phyloP scores from a whole-genome alignment of 2,888 invertebrate species.

The Hypomecis atomaria region DNA sequence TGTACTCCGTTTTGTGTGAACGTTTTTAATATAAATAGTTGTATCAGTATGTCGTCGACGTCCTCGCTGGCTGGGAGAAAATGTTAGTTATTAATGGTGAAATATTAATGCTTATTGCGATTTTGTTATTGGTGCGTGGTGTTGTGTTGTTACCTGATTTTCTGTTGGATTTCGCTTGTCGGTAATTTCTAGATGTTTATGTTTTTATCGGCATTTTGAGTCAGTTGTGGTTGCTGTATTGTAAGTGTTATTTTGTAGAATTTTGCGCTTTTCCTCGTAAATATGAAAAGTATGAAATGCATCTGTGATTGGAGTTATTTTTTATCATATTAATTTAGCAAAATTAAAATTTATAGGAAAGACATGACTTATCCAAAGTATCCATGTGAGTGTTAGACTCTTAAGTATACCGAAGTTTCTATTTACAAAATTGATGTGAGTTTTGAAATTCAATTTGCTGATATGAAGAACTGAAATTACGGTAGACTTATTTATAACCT shows the following conservation, averaged over 20 bases:
- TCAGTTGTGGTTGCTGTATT: not conserved
- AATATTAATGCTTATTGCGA: conserved; percentile 33
- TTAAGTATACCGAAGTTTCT: too few relatives aligned
- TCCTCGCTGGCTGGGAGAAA: conserved; percentile 70
- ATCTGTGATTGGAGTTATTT: too few relatives aligned
- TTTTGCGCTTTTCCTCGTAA: too few relatives aligned
- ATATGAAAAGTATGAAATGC: too few relatives aligned
- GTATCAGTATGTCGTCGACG: conserved; percentile 76
- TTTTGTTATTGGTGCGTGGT: conserved; percentile 40
- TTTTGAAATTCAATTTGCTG: too few relatives aligned
- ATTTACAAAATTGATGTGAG: too few relatives aligned
- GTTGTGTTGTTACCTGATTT: conserved; percentile 34
- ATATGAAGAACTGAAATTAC: too few relatives aligned
- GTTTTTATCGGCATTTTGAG: not conserved
- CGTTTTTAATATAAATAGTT: conserved; percentile 51
- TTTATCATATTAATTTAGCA: too few relatives aligned
- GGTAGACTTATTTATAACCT: too few relatives aligned
- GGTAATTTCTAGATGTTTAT: conserved; percentile 17
- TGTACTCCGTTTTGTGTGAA: conserved; percentile 66
- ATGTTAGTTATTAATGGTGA: conserved; percentile 73
- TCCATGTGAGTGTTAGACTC: too few relatives aligned
- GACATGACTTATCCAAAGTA: too few relatives aligned
- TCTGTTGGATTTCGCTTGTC: conserved; percentile 16
- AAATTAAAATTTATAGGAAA: too few relatives aligned
- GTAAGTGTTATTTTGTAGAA: not conserved